Conservation (phyloP, 1,140 invertebrate species). For the Drosophila nebulosa region DNA sequence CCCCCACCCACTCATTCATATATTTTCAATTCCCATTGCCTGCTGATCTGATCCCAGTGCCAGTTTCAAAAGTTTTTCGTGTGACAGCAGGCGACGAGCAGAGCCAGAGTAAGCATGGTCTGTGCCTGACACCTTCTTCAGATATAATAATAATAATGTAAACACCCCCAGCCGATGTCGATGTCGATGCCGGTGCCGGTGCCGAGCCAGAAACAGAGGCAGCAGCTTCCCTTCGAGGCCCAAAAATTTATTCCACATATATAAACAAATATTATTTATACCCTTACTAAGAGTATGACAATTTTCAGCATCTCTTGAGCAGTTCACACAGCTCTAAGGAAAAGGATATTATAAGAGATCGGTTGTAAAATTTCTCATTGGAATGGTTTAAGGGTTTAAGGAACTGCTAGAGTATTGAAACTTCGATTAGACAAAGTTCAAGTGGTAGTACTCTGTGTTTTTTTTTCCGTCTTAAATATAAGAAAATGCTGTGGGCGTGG, state of each 20-base stretch:
- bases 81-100: slow-evolving; percentile 1
- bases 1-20: too few relatives aligned
- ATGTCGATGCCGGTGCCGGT: neutral
- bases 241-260: slow-evolving; percentile 62
- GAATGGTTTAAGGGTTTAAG: neutral
- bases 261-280: slow-evolving; percentile 72
- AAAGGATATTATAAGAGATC: neutral
- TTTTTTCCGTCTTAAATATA: slow-evolving; percentile 58
- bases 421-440: neutral
- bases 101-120: slow-evolving; percentile 28
- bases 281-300: neutral
- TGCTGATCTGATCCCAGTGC: slow-evolving; percentile 1
- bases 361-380: neutral
- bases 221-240: neutral
- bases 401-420: neutral
- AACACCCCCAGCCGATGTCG: slow-evolving; percentile 9
- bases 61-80: neutral
- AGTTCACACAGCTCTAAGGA: too few relatives aligned
- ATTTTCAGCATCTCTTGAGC: neutral
- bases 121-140: slow-evolving; percentile 60
- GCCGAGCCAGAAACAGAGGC: neutral
- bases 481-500: slow-evolving; percentile 62
- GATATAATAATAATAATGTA: slow-evolving; percentile 44
- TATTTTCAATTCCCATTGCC: slow-evolving; percentile 9
- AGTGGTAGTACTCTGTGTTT: neutral